Evolutionary conservation across 37 sponge, comb jelly and placozoan genomes (phyloP), one percentile per base, ranked within the genome.

Genomic region (Ianthella basta): DNA sequence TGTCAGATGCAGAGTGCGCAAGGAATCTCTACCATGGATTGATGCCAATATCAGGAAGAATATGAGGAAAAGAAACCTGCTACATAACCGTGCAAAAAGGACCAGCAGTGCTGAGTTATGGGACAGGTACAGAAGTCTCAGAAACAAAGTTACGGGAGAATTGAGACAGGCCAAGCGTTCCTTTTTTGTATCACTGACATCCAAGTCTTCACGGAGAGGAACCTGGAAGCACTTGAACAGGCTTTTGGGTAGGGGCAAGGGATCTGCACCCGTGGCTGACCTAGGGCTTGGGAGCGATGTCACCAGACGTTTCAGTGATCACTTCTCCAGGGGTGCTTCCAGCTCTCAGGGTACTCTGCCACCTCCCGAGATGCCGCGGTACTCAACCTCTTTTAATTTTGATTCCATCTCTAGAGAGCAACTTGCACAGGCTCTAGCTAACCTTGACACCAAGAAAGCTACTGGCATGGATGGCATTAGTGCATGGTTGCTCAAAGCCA

Each of bases 381-480:
- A n/a, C n/a, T n/a, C n/a, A n/a, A n/a, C n/a, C n/a, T n/a, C n/a
- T n/a, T n/a, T n/a, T n/a, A n/a, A n/a, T n/a, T n/a, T n/a, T n/a
- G n/a, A n/a, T n/a, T n/a, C n/a, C n/a, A n/a, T n/a, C n/a, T n/a
- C n/a, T n/a, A n/a, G n/a, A n/a, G n/a, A n/a, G n/a, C n/a, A n/a
- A n/a, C n/a, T 66, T 77, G n/a, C 23, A 32, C 25, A 34, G 21
- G n/a, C 24, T 36, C 29, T 77, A 40, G n/a, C 56, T 13, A 23
- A 23, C 39, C 79, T 77, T 15, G 56, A 77, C 24, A 41, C 44
- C 18, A 55, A 41, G 56, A 77, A 77, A 23, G 79, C 44, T 13
- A 55, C 79, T 18, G 79, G 79, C 79, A 55, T 77, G 39, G 79
- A 77, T 77, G 79, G 44, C 23, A 77, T 77, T 14, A 54, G 44